Evolutionary conservation across 2,797 vertebrate genomes (phyloP).

Genomic region (Orestias chungarensis): DNA sequence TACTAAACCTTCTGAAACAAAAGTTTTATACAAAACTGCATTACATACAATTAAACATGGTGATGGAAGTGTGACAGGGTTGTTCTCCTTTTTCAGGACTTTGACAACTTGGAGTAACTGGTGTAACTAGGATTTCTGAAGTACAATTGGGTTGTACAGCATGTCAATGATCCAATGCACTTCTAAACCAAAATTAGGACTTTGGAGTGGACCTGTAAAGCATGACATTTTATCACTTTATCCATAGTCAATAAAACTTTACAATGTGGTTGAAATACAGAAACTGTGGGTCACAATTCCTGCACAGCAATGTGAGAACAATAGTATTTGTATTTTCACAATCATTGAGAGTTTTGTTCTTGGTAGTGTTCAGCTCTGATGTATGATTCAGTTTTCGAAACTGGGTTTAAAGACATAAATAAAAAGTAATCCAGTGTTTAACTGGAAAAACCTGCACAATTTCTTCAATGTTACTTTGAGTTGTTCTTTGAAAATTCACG

Average conservation of each 20-base stretch:
- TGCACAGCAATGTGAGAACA: not conserved
- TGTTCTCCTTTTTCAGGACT: not conserved
- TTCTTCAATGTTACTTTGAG: not conserved
- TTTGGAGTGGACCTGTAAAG: not conserved
- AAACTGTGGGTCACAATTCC: not conserved
- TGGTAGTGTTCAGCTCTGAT: not conserved
- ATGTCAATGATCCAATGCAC: not conserved
- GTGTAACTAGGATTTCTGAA: not conserved
- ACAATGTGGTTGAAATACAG: not conserved
- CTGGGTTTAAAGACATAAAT: not conserved
- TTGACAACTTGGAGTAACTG: not conserved
- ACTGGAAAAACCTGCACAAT: slow-evolving; percentile 5
- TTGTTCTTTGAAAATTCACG: not conserved
- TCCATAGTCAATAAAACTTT: not conserved
- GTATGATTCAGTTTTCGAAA: not conserved
- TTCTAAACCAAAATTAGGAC: not conserved
- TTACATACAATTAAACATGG: not conserved
- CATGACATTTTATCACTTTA: not conserved
- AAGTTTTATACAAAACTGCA: too few species aligned
- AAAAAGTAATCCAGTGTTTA: not conserved
- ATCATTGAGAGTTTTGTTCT: not conserved
- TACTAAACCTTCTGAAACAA: not conserved
- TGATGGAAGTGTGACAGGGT: not conserved
- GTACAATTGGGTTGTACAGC: not conserved
- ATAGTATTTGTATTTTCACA: not conserved